These are phyloP conservation scores for Odontamblyopus lacepedii DNA, from an alignment of 2,797 vertebrate genomes.

Conservation along the genomic window DNA sequence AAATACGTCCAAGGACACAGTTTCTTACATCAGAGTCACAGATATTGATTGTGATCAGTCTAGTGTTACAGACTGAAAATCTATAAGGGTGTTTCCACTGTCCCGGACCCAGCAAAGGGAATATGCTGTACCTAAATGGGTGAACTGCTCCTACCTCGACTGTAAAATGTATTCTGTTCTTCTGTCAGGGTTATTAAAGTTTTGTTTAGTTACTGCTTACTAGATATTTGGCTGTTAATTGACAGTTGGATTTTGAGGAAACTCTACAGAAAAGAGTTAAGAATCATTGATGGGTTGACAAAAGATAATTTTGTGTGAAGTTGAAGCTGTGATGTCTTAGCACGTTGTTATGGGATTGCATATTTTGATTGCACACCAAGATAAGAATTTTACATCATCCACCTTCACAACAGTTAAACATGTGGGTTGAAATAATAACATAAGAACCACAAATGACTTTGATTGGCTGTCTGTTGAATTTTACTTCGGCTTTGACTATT, in stretches of 20 bases:
- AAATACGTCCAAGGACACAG: background rate
- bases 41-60: conserved; percentile 3
- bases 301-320: background rate
- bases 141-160: background rate
- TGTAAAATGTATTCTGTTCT: background rate
- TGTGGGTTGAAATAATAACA: background rate
- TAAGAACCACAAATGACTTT: background rate
- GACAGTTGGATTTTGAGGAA: background rate
- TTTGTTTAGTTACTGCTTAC: background rate
- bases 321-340: background rate
- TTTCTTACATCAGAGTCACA: background rate
- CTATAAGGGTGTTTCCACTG: conserved; percentile 2
- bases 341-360: background rate
- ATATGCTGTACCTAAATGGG: background rate
- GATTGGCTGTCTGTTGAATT: background rate
- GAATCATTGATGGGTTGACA: background rate
- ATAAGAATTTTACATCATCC: background rate
- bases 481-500: background rate
- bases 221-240: background rate
- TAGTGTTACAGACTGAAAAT: conserved; percentile 5
- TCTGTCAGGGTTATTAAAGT: background rate
- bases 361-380: background rate
- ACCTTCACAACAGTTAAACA: background rate
- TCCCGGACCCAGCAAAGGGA: background rate
- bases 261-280: background rate